Percentiles rank a stretch among this genome's conserved stretches.
Evolutionary conservation across 2,797 vertebrate species (phyloP).

Genomic region (Enteromius radiatus): DNA sequence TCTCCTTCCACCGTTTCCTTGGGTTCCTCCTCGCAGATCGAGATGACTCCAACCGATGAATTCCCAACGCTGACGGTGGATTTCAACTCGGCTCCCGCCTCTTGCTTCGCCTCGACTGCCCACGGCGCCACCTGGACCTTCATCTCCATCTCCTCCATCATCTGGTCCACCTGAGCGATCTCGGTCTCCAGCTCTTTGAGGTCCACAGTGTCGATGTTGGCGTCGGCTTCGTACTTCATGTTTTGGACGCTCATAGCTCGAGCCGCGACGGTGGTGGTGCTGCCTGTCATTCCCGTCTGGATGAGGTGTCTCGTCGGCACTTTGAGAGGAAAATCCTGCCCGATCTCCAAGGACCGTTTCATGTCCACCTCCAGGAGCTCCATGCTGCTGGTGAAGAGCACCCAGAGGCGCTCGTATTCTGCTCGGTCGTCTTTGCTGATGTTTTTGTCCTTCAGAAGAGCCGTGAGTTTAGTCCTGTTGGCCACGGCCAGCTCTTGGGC

Average conservation of each 20-base stretch:
- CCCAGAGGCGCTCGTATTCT: conserved; percentile 97
- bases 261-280: conserved; percentile 86
- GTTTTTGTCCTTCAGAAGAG: conserved; percentile 86
- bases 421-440: conserved; percentile 86
- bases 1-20: conserved; percentile 72
- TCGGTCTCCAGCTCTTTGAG: conserved; percentile 88
- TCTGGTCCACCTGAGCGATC: conserved; percentile 89
- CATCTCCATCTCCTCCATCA: conserved; percentile 99
- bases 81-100: conserved; percentile 91
- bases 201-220: conserved; percentile 88
- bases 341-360: conserved; percentile 90
- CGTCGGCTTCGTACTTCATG: conserved; percentile 90
- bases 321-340: conserved; percentile 91
- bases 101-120: conserved; percentile 94
- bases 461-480: conserved; percentile 86
- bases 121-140: conserved; percentile 96
- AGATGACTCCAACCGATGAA: conserved; percentile 86
- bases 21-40: conserved; percentile 86
- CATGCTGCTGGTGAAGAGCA: conserved; percentile 94
- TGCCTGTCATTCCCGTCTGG: conserved; percentile 92
- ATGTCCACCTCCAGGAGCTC: conserved; percentile 96
- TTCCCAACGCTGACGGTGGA: conserved; percentile 85
- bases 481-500: conserved; percentile 92
- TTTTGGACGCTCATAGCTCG: conserved; percentile 93
- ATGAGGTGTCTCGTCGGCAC: conserved; percentile 90